Conservation (phyloP, 2,888 invertebrate species). For the Ceriagrion tenellum region DNA sequence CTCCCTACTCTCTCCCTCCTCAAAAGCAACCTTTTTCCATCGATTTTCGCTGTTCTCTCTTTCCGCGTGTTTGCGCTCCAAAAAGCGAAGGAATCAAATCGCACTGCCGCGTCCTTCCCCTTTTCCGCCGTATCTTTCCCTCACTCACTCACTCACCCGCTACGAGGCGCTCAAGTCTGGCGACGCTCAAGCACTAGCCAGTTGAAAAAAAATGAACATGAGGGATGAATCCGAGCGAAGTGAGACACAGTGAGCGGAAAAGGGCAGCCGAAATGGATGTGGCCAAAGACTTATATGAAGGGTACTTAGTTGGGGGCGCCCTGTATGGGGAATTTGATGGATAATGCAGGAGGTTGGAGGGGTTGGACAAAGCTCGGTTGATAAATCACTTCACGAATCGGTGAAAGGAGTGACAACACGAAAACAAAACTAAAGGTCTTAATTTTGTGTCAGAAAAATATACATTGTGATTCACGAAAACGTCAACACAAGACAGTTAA, state of each 20-base stretch:
- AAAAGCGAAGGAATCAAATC: background rate
- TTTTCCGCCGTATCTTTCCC: background rate
- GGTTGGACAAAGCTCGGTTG: no score
- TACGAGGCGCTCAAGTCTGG: background rate
- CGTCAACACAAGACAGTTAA: no score
- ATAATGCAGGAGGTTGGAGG: no score
- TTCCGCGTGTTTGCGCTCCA: background rate
- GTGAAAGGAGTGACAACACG: no score
- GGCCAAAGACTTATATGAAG: no score
- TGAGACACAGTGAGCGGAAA: background rate
- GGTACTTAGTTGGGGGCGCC: no score
- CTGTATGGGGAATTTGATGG: no score
- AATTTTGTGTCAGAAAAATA: background rate
- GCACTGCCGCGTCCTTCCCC: background rate
- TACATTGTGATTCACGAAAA: no score
- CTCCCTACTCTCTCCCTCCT: background rate
- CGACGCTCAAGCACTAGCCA: background rate
- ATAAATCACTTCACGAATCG: no score
- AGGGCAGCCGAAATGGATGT: background rate
- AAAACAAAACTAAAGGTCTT: background rate
- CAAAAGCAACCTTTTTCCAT: background rate
- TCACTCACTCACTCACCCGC: background rate
- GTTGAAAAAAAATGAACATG: background rate
- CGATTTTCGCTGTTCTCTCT: background rate
- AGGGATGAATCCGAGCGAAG: background rate